Conservation (phyloP, 2,113 vertebrate genomes). For the human region GRCh38 chr5:148343001-148343500, state of each 20-base stretch:
- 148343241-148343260: not conserved
- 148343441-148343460: not conserved
- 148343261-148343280: not conserved
- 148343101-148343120: not conserved
- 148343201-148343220: not conserved
- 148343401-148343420: not conserved
- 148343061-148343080: not conserved
- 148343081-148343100: not conserved
- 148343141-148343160: not conserved
- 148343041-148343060: not conserved
- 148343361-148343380: too few species aligned
- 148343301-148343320: not conserved
- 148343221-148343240: not conserved
- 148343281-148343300: not conserved
- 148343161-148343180: not conserved
- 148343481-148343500: not conserved
- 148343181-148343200: not conserved
- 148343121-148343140: not conserved
- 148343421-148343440: not conserved
- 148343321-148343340: rapidly evolving
- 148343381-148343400: rapidly evolving
- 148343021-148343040: not conserved
- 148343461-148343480: not conserved
- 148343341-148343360: not conserved
- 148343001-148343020: not conserved